Evolutionary conservation across 2,113 vertebrate genomes (phyloP), one percentile per base, ranked within the genome.

Genomic region (Tyto alba): DNA sequence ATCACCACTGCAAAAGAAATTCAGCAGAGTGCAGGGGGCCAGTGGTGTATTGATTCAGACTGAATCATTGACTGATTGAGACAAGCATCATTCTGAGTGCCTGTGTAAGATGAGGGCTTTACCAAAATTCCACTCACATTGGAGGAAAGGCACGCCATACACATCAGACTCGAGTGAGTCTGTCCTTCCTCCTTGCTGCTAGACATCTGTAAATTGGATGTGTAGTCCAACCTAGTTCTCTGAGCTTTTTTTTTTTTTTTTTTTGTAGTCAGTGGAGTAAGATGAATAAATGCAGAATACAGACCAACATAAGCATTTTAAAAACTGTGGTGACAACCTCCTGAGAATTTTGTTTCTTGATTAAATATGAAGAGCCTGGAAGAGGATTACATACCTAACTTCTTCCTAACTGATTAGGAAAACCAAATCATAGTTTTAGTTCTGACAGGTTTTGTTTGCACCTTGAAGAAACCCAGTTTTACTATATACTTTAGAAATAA

Each of bases 151-250:
- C 8, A 66, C 32, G 11, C 13, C 9, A 21, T 47, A 47, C 25
- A 64, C 6, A 50, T 32, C 22, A 50, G 22, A 15, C 23, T 10
- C 0, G 0, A 53, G 21, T 30, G 5, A 82, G 27, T 41, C 45
- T 32, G 14, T 86, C 4, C 25, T 56, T 69, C 18, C 32, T 83
- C 21, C 5, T 22, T 66, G 50, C 18, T 92, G 19, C 43, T 57
- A 57, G 8, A 22, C 21, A 63, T 38, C 45, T 72, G 7, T 57
- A 81, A 63, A 72, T 6, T 20, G 40, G 25, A 53, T 27, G 21
- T 52, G 16, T 43, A 64, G 38, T 53, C 7, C 78, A 27, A 83
- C 41, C 9, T 53, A 71, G 16, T 59, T 47, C 11, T 17, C 63
- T 50, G 21, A 27, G 7, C 3, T 17, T 47, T 47, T 47, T 47